Conservation (phyloP, 1,140 invertebrate genomes). For the Zaprionus vittiger region DNA sequence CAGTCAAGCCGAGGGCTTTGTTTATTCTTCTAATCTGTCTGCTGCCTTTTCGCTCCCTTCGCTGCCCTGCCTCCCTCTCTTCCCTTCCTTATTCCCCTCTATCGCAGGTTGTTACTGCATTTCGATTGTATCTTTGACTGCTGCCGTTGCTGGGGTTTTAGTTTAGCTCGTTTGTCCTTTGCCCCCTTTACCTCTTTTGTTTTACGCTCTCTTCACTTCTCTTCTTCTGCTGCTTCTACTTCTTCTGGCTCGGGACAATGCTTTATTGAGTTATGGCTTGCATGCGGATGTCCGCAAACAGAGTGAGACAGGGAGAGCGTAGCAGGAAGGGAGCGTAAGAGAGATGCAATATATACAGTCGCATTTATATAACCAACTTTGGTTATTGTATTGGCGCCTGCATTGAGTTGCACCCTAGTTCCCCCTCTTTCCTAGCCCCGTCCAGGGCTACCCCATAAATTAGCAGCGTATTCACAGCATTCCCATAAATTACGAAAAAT, state of each 20-base stretch:
- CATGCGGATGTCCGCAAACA: slow-evolving; percentile 75
- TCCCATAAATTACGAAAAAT: slow-evolving; percentile 58
- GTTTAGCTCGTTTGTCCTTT: slow-evolving; percentile 60
- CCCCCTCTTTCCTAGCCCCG: not conserved
- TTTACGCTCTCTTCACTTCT: slow-evolving; percentile 64
- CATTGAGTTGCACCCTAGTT: slow-evolving; percentile 68
- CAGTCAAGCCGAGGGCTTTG: slow-evolving; percentile 65
- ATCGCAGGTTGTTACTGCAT: slow-evolving; percentile 70
- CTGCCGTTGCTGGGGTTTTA: slow-evolving; percentile 49
- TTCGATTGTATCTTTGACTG: slow-evolving; percentile 82
- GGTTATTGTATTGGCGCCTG: slow-evolving; percentile 63
- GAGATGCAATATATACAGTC: slow-evolving; percentile 31
- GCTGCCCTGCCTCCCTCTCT: slow-evolving; percentile 1
- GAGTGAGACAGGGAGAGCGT: slow-evolving; percentile 15
- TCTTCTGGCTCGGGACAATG: slow-evolving; percentile 70
- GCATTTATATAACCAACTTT: slow-evolving; percentile 59
- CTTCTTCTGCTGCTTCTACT: slow-evolving; percentile 21
- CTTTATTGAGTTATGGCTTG: slow-evolving; percentile 82
- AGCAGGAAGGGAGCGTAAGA: not conserved
- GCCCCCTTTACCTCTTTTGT: slow-evolving; percentile 62
- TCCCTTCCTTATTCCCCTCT: slow-evolving; percentile 10
- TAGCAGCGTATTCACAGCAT: slow-evolving; percentile 73
- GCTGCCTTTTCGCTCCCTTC: slow-evolving; percentile 17
- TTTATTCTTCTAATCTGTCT: slow-evolving; percentile 78
- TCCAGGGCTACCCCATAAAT: slow-evolving; percentile 61